These are phyloP conservation scores for Deilephila porcellus DNA, from an alignment of 2,888 invertebrate species.

Conservation along the genomic window DNA sequence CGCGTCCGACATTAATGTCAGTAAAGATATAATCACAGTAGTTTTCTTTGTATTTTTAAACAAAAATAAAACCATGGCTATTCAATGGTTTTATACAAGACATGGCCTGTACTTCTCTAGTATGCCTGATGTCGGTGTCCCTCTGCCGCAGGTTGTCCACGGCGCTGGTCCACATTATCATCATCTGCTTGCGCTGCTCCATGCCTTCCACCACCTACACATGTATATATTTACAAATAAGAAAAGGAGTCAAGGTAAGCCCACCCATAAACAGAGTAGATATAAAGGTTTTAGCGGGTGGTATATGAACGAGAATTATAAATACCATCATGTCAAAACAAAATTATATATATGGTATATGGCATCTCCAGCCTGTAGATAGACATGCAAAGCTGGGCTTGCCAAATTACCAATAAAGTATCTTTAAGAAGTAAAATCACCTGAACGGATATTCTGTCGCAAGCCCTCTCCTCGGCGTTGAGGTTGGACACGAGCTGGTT, in stretches of 20 bases:
- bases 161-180: slow-evolving; percentile 89
- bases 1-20: too few relatives aligned
- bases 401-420: not conserved
- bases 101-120: slow-evolving; percentile 70
- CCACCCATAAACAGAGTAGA: too few relatives aligned
- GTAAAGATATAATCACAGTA: too few relatives aligned
- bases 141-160: slow-evolving; percentile 88
- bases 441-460: slow-evolving; percentile 79
- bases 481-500: slow-evolving; percentile 78
- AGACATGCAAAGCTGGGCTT: too few relatives aligned
- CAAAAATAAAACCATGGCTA: too few relatives aligned
- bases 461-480: slow-evolving; percentile 76
- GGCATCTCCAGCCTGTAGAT: too few relatives aligned
- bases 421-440: slow-evolving; percentile 45
- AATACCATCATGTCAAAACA: too few relatives aligned
- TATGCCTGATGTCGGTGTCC: slow-evolving; percentile 86
- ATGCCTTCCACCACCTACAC: slow-evolving; percentile 83
- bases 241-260: too few relatives aligned
- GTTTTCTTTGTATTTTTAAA: too few relatives aligned
- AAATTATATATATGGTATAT: too few relatives aligned
- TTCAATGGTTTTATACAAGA: not conserved
- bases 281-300: too few relatives aligned
- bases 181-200: slow-evolving; percentile 87
- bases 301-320: too few relatives aligned
- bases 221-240: not conserved